Evolutionary conservation across 1,140 invertebrate species (phyloP).

Genomic region (Teleopsis dalmanni): DNA sequence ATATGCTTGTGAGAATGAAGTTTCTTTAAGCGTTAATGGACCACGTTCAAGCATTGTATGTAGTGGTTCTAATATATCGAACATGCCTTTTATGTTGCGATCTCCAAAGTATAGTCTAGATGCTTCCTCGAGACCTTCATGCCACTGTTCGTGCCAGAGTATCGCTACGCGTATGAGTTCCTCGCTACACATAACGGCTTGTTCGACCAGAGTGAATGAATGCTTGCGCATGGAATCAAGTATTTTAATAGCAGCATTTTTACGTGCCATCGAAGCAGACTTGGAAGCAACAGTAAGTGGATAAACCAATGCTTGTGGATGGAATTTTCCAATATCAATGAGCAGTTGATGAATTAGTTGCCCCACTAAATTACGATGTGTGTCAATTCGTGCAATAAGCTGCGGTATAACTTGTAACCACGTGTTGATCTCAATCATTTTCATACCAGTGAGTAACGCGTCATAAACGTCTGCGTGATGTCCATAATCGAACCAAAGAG

Average conservation of each 20-base stretch:
- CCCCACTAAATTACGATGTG: constrained; percentile 76
- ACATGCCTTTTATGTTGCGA: constrained; percentile 90
- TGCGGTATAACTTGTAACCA: constrained; percentile 99
- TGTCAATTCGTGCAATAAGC: constrained; percentile 95
- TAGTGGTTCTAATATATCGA: constrained; percentile 88
- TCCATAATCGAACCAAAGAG: constrained; percentile 93
- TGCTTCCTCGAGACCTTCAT: constrained; percentile 96
- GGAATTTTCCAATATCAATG: constrained; percentile 87
- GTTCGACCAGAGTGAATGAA: constrained; percentile 82
- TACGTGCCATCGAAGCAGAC: constrained; percentile 76
- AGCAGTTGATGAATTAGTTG: constrained; percentile 87
- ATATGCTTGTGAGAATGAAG: constrained; percentile 93
- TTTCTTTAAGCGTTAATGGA: constrained; percentile 93
- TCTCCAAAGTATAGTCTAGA: constrained; percentile 95
- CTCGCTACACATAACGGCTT: constrained; percentile 91
- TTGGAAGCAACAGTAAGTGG: constrained; percentile 96
- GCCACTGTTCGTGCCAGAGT: constrained; percentile 99
- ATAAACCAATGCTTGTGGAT: constrained; percentile 91
- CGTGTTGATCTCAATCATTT: constrained; percentile 91
- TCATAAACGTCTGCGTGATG: constrained; percentile 90
- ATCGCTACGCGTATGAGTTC: constrained; percentile 97
- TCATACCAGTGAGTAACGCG: constrained; percentile 84
- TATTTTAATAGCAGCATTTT: constrained; percentile 90
- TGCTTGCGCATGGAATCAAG: constrained; percentile 93
- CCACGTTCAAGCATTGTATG: constrained; percentile 90